Percentiles rank a stretch among this genome's conserved stretches.
Conservation (phyloP, 1,140 invertebrate genomes). For the Schlechtendalia chinensis region DNA sequence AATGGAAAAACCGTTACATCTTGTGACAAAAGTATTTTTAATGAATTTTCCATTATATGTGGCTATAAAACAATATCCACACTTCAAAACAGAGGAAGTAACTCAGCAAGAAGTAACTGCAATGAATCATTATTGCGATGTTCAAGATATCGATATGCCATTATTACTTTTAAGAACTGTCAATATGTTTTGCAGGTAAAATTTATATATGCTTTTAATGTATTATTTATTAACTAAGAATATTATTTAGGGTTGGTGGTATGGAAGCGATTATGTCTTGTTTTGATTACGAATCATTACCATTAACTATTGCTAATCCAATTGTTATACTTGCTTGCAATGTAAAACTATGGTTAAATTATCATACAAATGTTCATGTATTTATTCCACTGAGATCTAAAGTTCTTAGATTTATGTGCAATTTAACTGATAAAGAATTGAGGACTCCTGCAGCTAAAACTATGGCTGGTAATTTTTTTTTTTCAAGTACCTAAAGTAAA, state of each 20-base stretch:
- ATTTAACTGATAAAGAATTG: conserved; percentile 85
- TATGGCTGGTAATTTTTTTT: conserved; percentile 71
- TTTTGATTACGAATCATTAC: conserved; percentile 75
- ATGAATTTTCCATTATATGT: conserved; percentile 89
- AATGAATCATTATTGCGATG: conserved; percentile 81
- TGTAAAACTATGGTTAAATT: conserved; percentile 92
- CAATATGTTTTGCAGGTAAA: conserved; percentile 75
- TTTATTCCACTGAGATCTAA: conserved; percentile 81
- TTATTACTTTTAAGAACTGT: conserved; percentile 85
- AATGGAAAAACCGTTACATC: conserved; percentile 73
- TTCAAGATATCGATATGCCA: conserved; percentile 89
- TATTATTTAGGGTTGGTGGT: conserved; percentile 85
- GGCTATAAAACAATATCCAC: conserved; percentile 81
- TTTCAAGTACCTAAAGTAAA: not conserved
- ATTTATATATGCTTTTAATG: not conserved
- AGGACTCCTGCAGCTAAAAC: conserved; percentile 79
- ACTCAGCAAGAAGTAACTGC: conserved; percentile 74
- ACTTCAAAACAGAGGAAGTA: conserved; percentile 73
- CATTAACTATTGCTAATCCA: conserved; percentile 83
- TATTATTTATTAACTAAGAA: not conserved
- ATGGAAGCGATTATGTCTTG: conserved; percentile 80
- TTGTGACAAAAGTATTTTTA: conserved; percentile 78
- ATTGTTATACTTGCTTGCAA: conserved; percentile 88
- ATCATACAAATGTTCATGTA: conserved; percentile 79
- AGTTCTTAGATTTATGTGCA: conserved; percentile 90